Evolutionary conservation across 2,113 vertebrate species (phyloP), one percentile per base, ranked within the genome.

Genomic region (Poeciliopsis retropinna): DNA sequence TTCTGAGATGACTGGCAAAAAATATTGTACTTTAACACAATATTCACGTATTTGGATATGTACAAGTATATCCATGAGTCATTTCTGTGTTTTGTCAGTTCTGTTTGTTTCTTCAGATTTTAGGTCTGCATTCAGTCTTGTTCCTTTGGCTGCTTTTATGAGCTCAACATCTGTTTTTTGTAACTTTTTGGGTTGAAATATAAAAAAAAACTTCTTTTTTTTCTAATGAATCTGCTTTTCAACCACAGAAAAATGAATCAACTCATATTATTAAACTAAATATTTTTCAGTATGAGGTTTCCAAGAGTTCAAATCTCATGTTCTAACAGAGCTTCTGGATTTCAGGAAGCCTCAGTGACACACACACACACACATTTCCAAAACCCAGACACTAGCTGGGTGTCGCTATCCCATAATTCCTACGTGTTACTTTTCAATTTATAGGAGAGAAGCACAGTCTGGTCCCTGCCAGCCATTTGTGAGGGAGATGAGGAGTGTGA

Each of bases 371-470:
- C 1, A 5, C 8, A 54, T 47, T 51, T 27, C 29, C 27, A 61
- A 67, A 64, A 28, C 27, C 62, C 68, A 39, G 44, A 22, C 10
- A 70, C 61, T 81, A 64, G 25, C n/a, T 3, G 41, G 62, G 67
- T 79, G 76, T 75, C 60, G 5, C 75, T 72, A 64, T 73, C 75
- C 72, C 75, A 81, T 89, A 82, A 79, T 91, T 77, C 87, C 67
- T 76, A 87, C 85, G 85, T 89, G 90, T 91, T 92, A 93, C 89
- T 93, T 94, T 94, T 93, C 88, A 90, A 93, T 94, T 93, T 91
- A 85, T 88, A 87, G 81, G 86, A 81, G 85, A 91, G 87, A 73
- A 85, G 87, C 76, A 81, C 77, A 73, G 68, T 88, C 82, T 85
- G 88, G 76, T 83, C 71, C 60, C 80, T 84, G 84, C 73, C 85